Percentiles rank a stretch among this genome's conserved stretches.
These are phyloP conservation scores for Vanessa tameamea DNA, from an alignment of 1,140 invertebrate species.

Conservation along the genomic window DNA sequence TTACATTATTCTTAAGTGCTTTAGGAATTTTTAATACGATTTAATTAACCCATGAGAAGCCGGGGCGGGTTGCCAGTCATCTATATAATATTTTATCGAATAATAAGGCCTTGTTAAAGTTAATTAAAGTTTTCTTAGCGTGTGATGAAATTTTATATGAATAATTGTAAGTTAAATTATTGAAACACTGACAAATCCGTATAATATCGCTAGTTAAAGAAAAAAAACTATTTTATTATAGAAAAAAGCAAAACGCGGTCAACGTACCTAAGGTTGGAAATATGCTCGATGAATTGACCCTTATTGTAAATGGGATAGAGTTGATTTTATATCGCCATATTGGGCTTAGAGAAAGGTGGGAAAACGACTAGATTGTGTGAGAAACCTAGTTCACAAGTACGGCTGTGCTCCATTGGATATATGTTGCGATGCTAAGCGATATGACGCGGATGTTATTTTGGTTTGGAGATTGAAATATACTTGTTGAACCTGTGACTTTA, in stretches of 20 bases:
- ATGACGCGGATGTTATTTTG: background rate
- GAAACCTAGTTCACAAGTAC: slow-evolving; percentile 36
- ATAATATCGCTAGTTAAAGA: background rate
- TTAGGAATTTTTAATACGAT: too few species aligned
- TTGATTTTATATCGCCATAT: background rate
- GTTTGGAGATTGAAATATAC: background rate
- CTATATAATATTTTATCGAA: too few species aligned
- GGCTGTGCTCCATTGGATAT: background rate
- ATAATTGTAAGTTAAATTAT: too few species aligned
- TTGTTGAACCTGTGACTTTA: too few species aligned
- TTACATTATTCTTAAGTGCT: too few species aligned
- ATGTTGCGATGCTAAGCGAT: background rate
- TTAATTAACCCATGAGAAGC: too few species aligned
- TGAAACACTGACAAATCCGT: background rate
- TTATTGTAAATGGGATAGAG: background rate
- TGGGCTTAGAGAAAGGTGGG: slow-evolving; percentile 43
- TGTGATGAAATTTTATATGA: too few species aligned
- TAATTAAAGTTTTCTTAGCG: too few species aligned
- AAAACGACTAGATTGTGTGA: slow-evolving; percentile 40
- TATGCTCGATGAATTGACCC: background rate
- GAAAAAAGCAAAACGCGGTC: slow-evolving; percentile 10
- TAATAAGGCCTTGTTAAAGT: too few species aligned
- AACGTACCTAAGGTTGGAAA: background rate
- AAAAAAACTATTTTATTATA: slow-evolving; percentile 6
- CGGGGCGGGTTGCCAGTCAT: too few species aligned